Evolutionary conservation across 2,797 vertebrate species (phyloP).

Genomic region (Brotula barbata): DNA sequence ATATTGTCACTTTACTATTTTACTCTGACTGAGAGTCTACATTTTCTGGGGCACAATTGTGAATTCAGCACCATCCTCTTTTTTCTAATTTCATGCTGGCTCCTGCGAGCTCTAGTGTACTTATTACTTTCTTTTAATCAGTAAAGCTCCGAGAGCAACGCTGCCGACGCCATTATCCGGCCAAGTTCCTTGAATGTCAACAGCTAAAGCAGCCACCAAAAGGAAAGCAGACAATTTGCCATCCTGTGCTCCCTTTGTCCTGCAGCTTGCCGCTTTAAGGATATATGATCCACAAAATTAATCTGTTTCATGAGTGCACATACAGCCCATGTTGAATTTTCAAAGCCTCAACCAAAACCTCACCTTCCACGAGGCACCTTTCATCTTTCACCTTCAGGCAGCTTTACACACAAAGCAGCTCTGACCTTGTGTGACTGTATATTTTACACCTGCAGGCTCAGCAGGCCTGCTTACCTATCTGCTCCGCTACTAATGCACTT

Average conservation of each 20-base stretch:
- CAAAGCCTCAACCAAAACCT: constrained; percentile 29
- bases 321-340: background rate
- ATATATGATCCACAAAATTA: background rate
- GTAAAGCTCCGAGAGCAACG: too few species aligned
- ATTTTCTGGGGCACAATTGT: constrained; percentile 5
- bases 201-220: too few species aligned
- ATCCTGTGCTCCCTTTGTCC: background rate
- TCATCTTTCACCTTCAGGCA: constrained; percentile 29
- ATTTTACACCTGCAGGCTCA: constrained; percentile 44
- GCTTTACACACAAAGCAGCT: constrained; percentile 28
- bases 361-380: background rate
- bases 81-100: constrained; percentile 32
- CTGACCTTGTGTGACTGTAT: constrained; percentile 52
- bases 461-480: constrained; percentile 31
- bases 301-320: background rate
- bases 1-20: too few species aligned
- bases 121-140: constrained; percentile 7
- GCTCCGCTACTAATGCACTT: constrained; percentile 18
- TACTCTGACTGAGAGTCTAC: too few species aligned
- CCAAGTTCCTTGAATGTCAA: too few species aligned
- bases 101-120: constrained; percentile 18
- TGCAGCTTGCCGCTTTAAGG: background rate
- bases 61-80: constrained; percentile 9
- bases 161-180: too few species aligned
- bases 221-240: background rate